Percentiles rank a stretch among this genome's conserved stretches.
Conservation (phyloP, 2,797 vertebrate genomes). For the Dendrocincla tyrannina region DNA sequence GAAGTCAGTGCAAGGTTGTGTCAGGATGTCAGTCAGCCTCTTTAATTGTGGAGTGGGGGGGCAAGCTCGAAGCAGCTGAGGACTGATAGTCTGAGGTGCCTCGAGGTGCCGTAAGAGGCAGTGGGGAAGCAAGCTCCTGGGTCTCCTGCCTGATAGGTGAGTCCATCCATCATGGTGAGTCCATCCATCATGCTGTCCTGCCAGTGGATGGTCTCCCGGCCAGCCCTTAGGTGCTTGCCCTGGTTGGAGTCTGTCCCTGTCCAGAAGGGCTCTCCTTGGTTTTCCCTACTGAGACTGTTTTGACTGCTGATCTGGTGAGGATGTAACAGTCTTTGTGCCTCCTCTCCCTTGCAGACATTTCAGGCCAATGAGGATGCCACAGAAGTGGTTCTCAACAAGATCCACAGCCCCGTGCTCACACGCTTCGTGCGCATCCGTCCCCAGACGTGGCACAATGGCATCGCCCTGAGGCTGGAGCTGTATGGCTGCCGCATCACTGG, state of each 20-base stretch:
- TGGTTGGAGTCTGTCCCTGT: neutral
- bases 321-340: neutral
- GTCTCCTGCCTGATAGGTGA: neutral
- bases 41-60: accelerated
- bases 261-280: neutral
- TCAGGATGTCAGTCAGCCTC: neutral
- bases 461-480: constrained; percentile 92
- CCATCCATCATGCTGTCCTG: neutral
- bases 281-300: neutral
- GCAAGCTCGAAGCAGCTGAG: neutral
- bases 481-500: constrained; percentile 97
- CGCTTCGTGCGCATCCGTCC: constrained; percentile 92
- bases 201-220: neutral
- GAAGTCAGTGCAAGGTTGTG: accelerated
- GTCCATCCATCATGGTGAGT: neutral
- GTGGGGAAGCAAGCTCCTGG: neutral
- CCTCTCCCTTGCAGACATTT: constrained; percentile 83
- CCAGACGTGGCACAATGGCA: constrained; percentile 92
- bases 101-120: neutral
- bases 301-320: neutral
- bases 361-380: constrained; percentile 90
- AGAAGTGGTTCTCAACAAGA: constrained; percentile 93
- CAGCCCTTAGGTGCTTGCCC: neutral
- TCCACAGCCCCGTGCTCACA: constrained; percentile 89
- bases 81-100: neutral